Evolutionary conservation across 2,888 invertebrate genomes (phyloP), one percentile per base, ranked within the genome.

Genomic region (Entomobrya multifasciata): DNA sequence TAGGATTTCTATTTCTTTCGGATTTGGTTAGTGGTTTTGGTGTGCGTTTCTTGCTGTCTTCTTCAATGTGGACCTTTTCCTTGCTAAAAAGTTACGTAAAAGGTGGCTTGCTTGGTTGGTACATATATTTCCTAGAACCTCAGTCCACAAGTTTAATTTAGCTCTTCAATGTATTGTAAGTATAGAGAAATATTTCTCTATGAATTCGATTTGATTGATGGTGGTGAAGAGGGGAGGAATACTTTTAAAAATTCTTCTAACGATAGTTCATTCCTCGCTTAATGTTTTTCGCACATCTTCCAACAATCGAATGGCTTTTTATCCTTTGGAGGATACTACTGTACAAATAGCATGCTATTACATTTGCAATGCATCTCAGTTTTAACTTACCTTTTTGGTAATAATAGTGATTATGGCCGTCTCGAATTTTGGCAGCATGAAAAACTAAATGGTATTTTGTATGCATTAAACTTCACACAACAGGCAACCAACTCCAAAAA

Each of bases 1-100:
- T 70, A 13, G 70, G 41, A 72, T 77, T n/a, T n/a, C n/a, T 44
- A 47, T 36, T 41, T 84, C 65, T 60, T 62, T 67, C 57, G 47
- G 49, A 62, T 55, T 60, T 72, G 72, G 60, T 67, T 84, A 41
- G 55, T 76, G 77, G 65, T 84, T 84, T 41, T 20, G 22, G 13
- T 22, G 47, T 15, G 44, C 41, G 10, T 65, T 44, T 3, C 36
- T 41, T 25, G 44, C 20, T 47, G 8, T 6, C 10, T 36, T n/a
- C 65, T 13, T 30, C 47, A 27, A 8, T 62, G 25, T 22, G 20
- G 17, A 10, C 22, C 20, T 70, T 22, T 44, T 70, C 44, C 70
- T 44, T 47, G n/a, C 47, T 62, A 36, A 49, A 49, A 22, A 55
- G 44, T 78, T 85, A 78, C 36, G 62, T 60, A 85, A 85, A 84